Evolutionary conservation across 1,140 invertebrate species (phyloP).

Genomic region (Cotesia chilonis): DNA sequence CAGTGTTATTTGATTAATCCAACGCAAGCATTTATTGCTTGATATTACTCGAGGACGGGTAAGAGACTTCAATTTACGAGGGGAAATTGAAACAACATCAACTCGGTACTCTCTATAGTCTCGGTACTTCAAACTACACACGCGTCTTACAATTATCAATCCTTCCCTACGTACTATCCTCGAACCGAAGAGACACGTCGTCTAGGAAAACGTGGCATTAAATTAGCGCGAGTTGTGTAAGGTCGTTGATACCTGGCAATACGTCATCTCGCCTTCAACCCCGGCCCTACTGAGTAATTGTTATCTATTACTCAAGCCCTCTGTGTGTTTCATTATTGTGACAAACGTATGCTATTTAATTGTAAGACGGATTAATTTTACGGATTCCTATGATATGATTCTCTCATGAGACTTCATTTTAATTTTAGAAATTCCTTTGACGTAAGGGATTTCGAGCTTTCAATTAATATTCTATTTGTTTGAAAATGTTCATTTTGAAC

Average conservation of each 20-base stretch:
- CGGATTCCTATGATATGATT: too few relatives aligned
- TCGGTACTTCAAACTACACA: background rate
- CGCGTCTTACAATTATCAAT: slow-evolving; percentile 12
- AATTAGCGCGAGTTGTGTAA: slow-evolving; percentile 45
- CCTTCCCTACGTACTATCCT: background rate
- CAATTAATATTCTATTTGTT: too few relatives aligned
- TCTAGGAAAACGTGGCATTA: slow-evolving; percentile 38
- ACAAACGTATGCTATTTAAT: background rate
- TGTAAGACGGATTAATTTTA: too few relatives aligned
- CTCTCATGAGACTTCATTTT: too few relatives aligned
- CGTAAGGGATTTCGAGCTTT: too few relatives aligned
- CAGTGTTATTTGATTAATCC: slow-evolving; percentile 22
- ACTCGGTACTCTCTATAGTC: too few relatives aligned
- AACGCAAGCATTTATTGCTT: background rate
- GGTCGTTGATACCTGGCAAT: slow-evolving; percentile 46
- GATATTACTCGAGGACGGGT: background rate
- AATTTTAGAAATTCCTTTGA: too few relatives aligned
- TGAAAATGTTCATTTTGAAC: too few relatives aligned
- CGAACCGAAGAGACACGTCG: background rate
- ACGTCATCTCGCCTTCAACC: slow-evolving; percentile 49
- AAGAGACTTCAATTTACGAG: background rate
- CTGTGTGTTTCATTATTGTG: slow-evolving; percentile 57
- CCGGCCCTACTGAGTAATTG: slow-evolving; percentile 52
- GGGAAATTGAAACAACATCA: slow-evolving; percentile 6
- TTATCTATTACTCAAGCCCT: slow-evolving; percentile 60